These are phyloP conservation scores for Anguilla marmorata DNA, from an alignment of 2,797 vertebrate genomes.

Conservation along the genomic window DNA sequence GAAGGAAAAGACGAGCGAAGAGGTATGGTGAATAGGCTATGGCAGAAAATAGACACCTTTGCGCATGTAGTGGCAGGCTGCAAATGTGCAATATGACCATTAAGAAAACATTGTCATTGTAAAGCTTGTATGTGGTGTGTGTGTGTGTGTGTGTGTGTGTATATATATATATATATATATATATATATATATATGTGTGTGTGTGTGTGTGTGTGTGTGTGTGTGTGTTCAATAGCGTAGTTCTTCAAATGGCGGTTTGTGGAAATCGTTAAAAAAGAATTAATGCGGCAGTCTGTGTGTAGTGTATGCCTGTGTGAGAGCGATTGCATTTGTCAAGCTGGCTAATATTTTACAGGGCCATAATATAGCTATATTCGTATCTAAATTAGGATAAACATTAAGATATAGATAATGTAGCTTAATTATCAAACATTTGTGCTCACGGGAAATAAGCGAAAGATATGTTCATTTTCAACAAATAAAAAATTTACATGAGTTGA, in stretches of 20 bases:
- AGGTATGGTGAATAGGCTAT: slow-evolving; percentile 35
- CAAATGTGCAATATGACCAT: slow-evolving; percentile 9
- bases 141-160: slow-evolving; percentile 8
- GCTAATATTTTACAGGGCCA: slow-evolving; percentile 18
- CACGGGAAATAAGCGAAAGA: neutral
- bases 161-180: slow-evolving; percentile 20
- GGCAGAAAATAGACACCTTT: slow-evolving; percentile 26
- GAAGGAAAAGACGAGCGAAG: slow-evolving; percentile 35
- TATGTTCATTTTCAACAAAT: neutral
- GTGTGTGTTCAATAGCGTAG: neutral
- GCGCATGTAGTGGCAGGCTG: slow-evolving; percentile 15
- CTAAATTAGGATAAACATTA: slow-evolving; percentile 12
- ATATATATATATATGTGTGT: neutral
- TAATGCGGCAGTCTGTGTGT: slow-evolving; percentile 31
- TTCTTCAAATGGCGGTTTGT: slow-evolving; percentile 19
- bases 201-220: too few species aligned
- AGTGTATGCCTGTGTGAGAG: slow-evolving; percentile 27
- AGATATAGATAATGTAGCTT: neutral
- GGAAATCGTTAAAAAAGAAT: slow-evolving; percentile 31
- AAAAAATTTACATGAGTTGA: neutral
- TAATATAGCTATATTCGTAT: slow-evolving; percentile 10
- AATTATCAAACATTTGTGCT: neutral
- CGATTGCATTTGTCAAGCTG: slow-evolving; percentile 23
- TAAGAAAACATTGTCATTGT: neutral
- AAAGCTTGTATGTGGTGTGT: neutral